A percentile compares a stretch with the other conserved stretches of the same genome.
Conservation (phyloP, 2,113 vertebrate genomes). For the Sphaerodactylus townsendi region DNA sequence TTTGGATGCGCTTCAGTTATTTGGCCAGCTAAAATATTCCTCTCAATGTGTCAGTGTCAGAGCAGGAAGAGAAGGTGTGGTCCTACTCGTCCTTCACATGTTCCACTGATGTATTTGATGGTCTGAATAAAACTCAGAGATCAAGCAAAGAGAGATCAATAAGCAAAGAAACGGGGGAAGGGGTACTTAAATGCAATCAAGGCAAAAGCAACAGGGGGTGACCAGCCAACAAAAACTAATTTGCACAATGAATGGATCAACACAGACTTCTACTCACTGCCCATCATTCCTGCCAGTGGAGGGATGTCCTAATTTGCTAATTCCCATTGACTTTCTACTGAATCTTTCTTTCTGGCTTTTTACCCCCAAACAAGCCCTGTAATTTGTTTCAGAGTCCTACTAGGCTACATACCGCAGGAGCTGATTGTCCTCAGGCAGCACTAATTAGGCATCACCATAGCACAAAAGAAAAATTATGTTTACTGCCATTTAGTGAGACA, state of each 20-base stretch:
- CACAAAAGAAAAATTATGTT: neutral
- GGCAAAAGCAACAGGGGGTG: neutral
- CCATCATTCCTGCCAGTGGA: neutral
- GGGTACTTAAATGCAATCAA: slow-evolving; percentile 3
- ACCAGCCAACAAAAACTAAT: slow-evolving; percentile 9
- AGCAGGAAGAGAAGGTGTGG: no score
- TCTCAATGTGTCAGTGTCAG: no score
- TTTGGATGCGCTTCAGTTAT: no score
- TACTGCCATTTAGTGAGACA: neutral
- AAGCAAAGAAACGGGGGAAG: slow-evolving; percentile 6
- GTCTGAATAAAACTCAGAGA: neutral
- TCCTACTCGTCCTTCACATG: neutral
- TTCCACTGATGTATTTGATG: neutral
- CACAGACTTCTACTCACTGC: neutral
- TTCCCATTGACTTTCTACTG: neutral
- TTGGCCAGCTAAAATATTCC: no score
- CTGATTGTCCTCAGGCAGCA: neutral
- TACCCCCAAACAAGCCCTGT: no score
- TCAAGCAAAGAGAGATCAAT: neutral
- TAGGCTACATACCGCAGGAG: neutral
- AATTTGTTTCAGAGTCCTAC: neutral
- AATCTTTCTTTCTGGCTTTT: neutral
- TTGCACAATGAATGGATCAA: slow-evolving; percentile 11
- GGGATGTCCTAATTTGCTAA: neutral
- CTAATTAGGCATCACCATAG: neutral